These are phyloP conservation scores for Oenanthe oenanthe DNA, from an alignment of 2,113 vertebrate species.

Conservation along the genomic window DNA sequence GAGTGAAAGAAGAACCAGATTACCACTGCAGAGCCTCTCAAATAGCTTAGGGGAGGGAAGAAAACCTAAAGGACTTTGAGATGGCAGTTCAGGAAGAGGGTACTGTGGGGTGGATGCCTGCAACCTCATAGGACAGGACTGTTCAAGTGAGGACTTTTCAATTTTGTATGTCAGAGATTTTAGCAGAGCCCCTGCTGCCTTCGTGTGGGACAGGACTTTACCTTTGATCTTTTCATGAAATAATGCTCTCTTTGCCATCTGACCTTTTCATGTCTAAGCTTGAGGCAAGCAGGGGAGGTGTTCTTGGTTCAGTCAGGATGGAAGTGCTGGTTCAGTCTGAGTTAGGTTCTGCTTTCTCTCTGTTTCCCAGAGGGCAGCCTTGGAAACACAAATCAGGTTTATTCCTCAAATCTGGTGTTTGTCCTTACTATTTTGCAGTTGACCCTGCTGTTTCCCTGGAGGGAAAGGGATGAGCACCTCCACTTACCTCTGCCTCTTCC, in stretches of 20 bases:
- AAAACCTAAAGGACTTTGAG: neutral
- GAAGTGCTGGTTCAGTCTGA: neutral
- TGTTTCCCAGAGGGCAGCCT: neutral
- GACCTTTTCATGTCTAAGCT: constrained; percentile 12
- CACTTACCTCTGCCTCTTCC: neutral
- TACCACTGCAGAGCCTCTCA: neutral
- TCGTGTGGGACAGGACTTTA: neutral
- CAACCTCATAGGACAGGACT: neutral
- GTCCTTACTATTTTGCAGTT: neutral
- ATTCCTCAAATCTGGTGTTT: neutral
- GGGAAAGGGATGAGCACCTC: neutral
- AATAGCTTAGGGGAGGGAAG: neutral
- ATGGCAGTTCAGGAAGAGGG: neutral
- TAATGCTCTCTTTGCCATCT: neutral
- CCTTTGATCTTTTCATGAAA: neutral
- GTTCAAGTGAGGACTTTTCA: neutral
- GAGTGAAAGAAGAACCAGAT: neutral
- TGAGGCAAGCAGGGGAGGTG: neutral
- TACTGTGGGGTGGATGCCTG: neutral
- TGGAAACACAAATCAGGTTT: neutral
- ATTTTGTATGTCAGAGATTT: neutral
- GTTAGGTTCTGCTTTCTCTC: neutral
- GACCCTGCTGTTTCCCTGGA: neutral
- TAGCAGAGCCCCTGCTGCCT: neutral
- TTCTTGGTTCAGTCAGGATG: neutral